Percentiles rank a stretch among this genome's conserved stretches.
Evolutionary conservation across 2,797 vertebrate species (phyloP).

Genomic region (Margarornis squamiger): DNA sequence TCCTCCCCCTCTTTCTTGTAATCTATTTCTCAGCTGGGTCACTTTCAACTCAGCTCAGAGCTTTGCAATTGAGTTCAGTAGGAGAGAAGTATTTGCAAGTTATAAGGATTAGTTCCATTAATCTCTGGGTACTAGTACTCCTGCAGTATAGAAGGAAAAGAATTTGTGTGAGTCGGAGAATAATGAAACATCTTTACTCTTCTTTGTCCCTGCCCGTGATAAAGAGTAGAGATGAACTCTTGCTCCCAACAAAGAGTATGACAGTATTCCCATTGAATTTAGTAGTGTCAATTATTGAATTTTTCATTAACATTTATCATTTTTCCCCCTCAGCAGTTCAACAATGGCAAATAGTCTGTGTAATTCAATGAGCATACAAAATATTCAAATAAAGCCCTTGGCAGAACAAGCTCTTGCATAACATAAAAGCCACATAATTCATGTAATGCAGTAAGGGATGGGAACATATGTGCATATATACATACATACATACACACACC

Average conservation of each 20-base stretch:
- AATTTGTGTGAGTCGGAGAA: not conserved
- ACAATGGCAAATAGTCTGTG: not conserved
- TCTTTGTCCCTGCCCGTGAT: not conserved
- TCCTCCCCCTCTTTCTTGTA: not conserved
- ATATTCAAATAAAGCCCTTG: not conserved
- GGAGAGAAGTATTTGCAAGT: not conserved
- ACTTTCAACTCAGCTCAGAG: not conserved
- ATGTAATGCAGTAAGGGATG: not conserved
- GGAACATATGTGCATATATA: slow-evolving; percentile 9
- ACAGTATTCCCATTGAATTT: not conserved
- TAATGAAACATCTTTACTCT: not conserved
- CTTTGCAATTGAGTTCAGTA: not conserved
- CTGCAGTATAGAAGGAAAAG: not conserved
- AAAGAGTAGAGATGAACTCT: not conserved
- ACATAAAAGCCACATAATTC: slow-evolving; percentile 9
- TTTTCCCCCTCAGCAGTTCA: slow-evolving; percentile 15
- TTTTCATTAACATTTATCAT: slow-evolving; percentile 49
- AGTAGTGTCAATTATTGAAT: not conserved
- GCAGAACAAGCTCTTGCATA: slow-evolving; percentile 40
- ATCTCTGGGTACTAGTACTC: not conserved
- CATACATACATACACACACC: not conserved
- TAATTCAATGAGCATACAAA: slow-evolving; percentile 39
- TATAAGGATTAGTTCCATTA: slow-evolving; percentile 23
- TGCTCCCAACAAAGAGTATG: not conserved
- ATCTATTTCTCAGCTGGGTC: not conserved